A percentile compares a stretch with the other conserved stretches of the same genome.
Evolutionary conservation across 2,797 vertebrate genomes (phyloP).

Genomic region (Ataeniobius toweri): DNA sequence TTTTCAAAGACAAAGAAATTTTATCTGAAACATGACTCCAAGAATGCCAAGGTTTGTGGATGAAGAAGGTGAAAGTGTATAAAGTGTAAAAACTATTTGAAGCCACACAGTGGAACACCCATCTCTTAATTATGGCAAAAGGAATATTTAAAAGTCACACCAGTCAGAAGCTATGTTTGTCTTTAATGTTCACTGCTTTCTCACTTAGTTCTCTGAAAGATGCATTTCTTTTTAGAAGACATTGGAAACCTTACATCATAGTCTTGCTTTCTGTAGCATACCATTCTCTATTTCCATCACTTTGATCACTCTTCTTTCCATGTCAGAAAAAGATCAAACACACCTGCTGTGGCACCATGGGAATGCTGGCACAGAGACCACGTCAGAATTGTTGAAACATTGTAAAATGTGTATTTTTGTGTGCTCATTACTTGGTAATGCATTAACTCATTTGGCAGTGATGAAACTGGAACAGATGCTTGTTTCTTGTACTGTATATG

Average conservation of each 20-base stretch:
- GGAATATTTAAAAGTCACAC: not conserved
- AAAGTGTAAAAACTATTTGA: not conserved
- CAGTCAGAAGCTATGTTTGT: not conserved
- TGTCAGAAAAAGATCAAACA: not conserved
- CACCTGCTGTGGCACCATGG: not conserved
- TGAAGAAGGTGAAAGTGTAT: not conserved
- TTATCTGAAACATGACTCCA: not conserved
- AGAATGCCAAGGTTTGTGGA: not conserved
- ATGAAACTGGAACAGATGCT: not conserved
- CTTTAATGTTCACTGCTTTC: not conserved
- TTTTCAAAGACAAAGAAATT: not conserved
- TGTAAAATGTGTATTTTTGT: not conserved
- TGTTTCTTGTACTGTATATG: not conserved
- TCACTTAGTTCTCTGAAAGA: not conserved
- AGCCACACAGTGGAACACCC: not conserved
- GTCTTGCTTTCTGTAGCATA: not conserved
- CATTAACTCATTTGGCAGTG: not conserved
- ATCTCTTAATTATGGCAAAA: not conserved
- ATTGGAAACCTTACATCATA: not conserved
- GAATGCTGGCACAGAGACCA: constrained; percentile 1
- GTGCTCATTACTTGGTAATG: not conserved
- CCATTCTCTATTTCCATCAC: not conserved
- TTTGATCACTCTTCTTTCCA: constrained; percentile 1
- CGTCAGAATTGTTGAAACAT: not conserved
- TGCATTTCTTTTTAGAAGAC: not conserved